Evolutionary conservation across 1,140 invertebrate species (phyloP).

Genomic region (Drosophila bifasciata): DNA sequence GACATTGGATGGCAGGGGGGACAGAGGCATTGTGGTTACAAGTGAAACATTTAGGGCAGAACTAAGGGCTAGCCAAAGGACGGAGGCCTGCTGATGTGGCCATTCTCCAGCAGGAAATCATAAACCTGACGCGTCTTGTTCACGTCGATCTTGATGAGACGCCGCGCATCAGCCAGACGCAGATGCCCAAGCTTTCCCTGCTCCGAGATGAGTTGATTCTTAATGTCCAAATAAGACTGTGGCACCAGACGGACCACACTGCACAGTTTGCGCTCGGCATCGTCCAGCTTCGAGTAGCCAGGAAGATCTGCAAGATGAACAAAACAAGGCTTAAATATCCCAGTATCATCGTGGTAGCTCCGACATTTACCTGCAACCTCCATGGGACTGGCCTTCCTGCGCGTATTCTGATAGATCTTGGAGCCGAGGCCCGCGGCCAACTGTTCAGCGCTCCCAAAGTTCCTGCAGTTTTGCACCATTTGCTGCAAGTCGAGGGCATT

Average conservation of each 20-base stretch:
- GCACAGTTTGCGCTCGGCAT: conserved; percentile 91
- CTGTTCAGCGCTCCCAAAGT: conserved; percentile 39
- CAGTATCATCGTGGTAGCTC: no score
- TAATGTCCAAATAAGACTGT: conserved; percentile 91
- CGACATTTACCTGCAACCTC: conserved; percentile 84
- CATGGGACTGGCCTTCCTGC: conserved; percentile 85
- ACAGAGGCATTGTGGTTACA: conserved; percentile 34
- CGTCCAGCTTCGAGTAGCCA: conserved; percentile 90
- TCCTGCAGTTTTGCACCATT: conserved; percentile 70
- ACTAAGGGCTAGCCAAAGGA: conserved; percentile 46
- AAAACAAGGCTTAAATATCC: background rate
- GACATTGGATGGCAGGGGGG: background rate
- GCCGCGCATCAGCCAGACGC: conserved; percentile 91
- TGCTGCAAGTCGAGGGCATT: conserved; percentile 84
- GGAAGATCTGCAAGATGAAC: conserved; percentile 87
- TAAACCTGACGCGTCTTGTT: conserved; percentile 96
- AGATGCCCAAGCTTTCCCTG: conserved; percentile 90
- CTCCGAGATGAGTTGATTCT: conserved; percentile 89
- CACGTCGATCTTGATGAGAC: conserved; percentile 95
- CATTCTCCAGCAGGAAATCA: conserved; percentile 91
- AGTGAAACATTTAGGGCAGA: conserved; percentile 50
- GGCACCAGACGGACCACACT: conserved; percentile 90
- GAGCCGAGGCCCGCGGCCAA: conserved; percentile 46
- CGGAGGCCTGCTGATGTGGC: conserved; percentile 87
- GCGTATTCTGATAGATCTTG: conserved; percentile 68